phyloP scores from a whole-genome alignment of 2,888 invertebrate species.

The Pteria penguin region DNA sequence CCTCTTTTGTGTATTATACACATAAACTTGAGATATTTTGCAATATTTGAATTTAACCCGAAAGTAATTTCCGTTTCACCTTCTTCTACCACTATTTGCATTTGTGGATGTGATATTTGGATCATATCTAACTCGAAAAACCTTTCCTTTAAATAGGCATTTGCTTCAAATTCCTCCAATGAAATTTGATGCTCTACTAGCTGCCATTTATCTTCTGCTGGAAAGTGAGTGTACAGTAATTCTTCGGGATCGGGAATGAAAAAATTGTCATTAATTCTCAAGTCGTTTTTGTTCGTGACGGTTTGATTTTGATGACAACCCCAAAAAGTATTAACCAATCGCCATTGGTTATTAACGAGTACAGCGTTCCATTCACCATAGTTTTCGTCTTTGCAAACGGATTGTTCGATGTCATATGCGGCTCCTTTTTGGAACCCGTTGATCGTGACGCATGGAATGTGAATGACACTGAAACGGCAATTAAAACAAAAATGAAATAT shows the following conservation, averaged over 20 bases:
- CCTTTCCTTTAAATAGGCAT: slow-evolving; percentile 71
- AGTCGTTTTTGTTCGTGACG: not conserved
- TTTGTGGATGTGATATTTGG: slow-evolving; percentile 60
- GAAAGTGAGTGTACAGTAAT: slow-evolving; percentile 71
- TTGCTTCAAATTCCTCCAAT: slow-evolving; percentile 65
- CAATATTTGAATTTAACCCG: slow-evolving; percentile 56
- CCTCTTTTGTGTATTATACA: slow-evolving; percentile 59
- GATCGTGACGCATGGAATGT: not conserved
- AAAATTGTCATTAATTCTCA: slow-evolving; percentile 40
- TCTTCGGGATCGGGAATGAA: slow-evolving; percentile 74
- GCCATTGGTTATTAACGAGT: not conserved
- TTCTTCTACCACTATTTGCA: slow-evolving; percentile 57
- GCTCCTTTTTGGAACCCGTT: not conserved
- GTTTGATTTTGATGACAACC: too few relatives aligned
- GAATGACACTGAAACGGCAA: not conserved
- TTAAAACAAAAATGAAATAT: too few relatives aligned
- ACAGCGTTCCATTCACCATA: not conserved
- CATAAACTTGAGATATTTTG: slow-evolving; percentile 59
- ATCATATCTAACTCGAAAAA: slow-evolving; percentile 71
- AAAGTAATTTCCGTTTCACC: slow-evolving; percentile 71
- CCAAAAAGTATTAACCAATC: not conserved
- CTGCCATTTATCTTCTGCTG: slow-evolving; percentile 71
- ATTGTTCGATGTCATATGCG: not conserved
- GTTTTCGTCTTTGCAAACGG: not conserved
- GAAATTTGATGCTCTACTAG: slow-evolving; percentile 62